These are phyloP conservation scores for Shinisaurus crocodilurus DNA, from an alignment of 2,113 vertebrate genomes.

Conservation along the genomic window DNA sequence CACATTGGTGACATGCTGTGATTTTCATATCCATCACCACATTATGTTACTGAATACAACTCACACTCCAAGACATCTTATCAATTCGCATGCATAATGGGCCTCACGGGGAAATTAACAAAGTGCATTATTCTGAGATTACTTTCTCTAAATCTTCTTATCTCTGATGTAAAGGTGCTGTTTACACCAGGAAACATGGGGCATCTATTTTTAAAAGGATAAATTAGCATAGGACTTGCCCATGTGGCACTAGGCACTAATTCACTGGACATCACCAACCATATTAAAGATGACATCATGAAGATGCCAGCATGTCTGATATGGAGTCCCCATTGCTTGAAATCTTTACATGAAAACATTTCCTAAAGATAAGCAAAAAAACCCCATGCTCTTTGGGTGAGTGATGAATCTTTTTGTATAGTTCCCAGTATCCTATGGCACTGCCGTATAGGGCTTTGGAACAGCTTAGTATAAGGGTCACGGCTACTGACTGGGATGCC, in stretches of 20 bases:
- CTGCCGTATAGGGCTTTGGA: not conserved
- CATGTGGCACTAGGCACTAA: not conserved
- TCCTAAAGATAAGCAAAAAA: not conserved
- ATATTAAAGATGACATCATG: not conserved
- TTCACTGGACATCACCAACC: not conserved
- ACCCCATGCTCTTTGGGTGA: not conserved
- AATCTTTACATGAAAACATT: not conserved
- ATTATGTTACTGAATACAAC: not conserved
- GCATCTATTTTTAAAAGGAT: not conserved
- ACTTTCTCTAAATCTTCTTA: not conserved
- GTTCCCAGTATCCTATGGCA: not conserved
- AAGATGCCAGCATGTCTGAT: not conserved
- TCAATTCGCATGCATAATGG: conserved; percentile 1
- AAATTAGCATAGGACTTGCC: not conserved
- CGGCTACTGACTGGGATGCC: not conserved
- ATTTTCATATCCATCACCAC: not conserved
- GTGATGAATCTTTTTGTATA: not conserved
- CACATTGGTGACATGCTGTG: not conserved
- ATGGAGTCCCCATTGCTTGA: not conserved
- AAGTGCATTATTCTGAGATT: conserved; percentile 28
- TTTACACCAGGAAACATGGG: not conserved
- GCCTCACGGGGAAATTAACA: conserved; percentile 6
- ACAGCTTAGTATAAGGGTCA: not conserved
- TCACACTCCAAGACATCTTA: not conserved
- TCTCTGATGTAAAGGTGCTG: not conserved